Evolutionary conservation across 2,113 vertebrate species (phyloP), one percentile per base, ranked within the genome.

Genomic region (Colaptes auratus): DNA sequence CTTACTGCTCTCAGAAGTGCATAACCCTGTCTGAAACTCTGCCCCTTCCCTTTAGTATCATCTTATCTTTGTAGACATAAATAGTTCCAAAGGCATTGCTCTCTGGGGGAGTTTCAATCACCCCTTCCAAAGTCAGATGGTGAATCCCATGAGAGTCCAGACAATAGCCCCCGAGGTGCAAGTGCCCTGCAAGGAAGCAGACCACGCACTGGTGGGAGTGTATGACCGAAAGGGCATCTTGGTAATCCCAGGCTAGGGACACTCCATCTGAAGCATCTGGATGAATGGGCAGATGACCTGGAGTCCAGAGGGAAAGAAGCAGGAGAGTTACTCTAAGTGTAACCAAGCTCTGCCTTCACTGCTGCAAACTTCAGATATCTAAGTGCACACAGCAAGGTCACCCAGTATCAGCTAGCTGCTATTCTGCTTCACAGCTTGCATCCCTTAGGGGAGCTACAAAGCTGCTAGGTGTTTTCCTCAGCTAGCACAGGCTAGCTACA

Each of bases 271-370:
- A 98, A 72, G 98, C 97, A 5, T 18, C 4, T 0, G 99, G 99
- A 71, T 99, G 98, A 75, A 99, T 95, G 6, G 99, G 99, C 70
- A 99, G 92, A 80, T 99, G 99, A 94, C 98, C 99, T 99, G 97
- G 65, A 87, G 67, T 24, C 28, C 82, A 52, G 63, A 76, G 50
- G 39, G 48, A 92, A 82, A 93, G 63, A 90, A 90, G 23, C 3
- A 64, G 15, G 6, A 74, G 10, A 64, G 18, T 52, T 76, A 55
- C 30, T 61, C 48, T 27, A 42, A 20, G 15, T 8, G 3, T 36
- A 36, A 42, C 5, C 16, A 33, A 74, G 73, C 9, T 23, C 25
- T 58, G 42, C 28, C 48, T 75, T 72, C 35, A 1, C 9, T 67
- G 33, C 10, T 72, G 48, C 20, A 5, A 72, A 58, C 15, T 59